phyloP scores from a whole-genome alignment of 2,888 invertebrate genomes.

The Sylvicola fuscatus region DNA sequence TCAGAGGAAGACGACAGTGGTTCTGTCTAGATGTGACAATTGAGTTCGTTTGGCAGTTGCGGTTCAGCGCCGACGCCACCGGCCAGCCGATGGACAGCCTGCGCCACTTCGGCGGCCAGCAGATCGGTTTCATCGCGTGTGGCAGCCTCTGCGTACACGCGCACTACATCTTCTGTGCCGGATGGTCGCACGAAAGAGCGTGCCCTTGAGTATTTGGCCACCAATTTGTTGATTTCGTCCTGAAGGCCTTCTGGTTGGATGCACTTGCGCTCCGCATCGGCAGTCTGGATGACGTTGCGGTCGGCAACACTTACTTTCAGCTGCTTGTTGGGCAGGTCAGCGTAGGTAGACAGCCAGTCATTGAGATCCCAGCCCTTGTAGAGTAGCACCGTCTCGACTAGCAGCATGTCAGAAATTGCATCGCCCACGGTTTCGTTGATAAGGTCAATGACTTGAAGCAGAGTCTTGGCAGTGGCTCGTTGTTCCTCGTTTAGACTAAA shows the following conservation, averaged over 20 bases:
- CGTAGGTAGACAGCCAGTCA: slow-evolving; percentile 67
- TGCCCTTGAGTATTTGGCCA: slow-evolving; percentile 43
- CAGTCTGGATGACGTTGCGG: slow-evolving; percentile 63
- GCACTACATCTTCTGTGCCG: slow-evolving; percentile 91
- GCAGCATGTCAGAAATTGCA: slow-evolving; percentile 85
- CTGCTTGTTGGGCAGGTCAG: slow-evolving; percentile 71
- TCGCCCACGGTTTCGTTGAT: slow-evolving; percentile 94
- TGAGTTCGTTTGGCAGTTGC: not conserved
- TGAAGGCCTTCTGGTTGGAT: slow-evolving; percentile 70
- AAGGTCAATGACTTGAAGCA: slow-evolving; percentile 55
- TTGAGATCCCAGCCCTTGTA: slow-evolving; percentile 55
- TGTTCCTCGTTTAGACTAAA: slow-evolving; percentile 15
- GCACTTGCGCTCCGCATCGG: slow-evolving; percentile 70
- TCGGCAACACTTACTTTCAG: slow-evolving; percentile 79
- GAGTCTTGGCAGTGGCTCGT: slow-evolving; percentile 35
- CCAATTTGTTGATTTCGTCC: slow-evolving; percentile 49
- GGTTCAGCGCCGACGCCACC: slow-evolving; percentile 57
- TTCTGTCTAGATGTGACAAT: too few relatives aligned
- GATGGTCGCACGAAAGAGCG: slow-evolving; percentile 88
- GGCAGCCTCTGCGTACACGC: slow-evolving; percentile 90
- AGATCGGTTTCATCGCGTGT: slow-evolving; percentile 46
- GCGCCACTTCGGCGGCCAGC: slow-evolving; percentile 54
- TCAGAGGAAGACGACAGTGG: too few relatives aligned
- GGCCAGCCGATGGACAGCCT: slow-evolving; percentile 54
- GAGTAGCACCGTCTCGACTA: slow-evolving; percentile 79